A percentile compares a stretch with the other conserved stretches of the same genome.
phyloP scores from a whole-genome alignment of 2,113 vertebrate species.

The Gadus macrocephalus region DNA sequence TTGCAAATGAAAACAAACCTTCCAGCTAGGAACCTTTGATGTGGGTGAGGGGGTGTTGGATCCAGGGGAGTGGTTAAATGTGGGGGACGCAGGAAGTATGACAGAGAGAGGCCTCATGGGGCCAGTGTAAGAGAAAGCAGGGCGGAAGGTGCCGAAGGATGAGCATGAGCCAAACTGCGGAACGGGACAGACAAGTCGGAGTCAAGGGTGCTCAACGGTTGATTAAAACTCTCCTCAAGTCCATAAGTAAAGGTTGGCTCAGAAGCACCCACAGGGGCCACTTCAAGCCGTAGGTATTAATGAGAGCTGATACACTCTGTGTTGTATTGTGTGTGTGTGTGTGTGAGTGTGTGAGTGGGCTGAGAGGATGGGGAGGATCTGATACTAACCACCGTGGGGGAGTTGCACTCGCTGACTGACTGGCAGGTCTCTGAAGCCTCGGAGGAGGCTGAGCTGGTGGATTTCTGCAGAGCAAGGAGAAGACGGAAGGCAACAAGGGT shows the following conservation, averaged over 20 bases:
- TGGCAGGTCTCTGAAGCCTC: constrained; percentile 97
- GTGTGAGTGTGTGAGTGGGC: constrained; percentile 16
- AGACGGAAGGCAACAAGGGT: neutral
- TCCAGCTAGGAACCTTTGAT: constrained; percentile 80
- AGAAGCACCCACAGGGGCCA: constrained; percentile 6
- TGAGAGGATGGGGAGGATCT: constrained; percentile 22
- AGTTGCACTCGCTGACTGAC: constrained; percentile 97
- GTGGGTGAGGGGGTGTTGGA: constrained; percentile 76
- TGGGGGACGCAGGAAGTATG: constrained; percentile 76
- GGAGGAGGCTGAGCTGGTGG: constrained; percentile 95
- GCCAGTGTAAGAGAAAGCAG: constrained; percentile 77
- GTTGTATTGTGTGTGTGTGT: neutral
- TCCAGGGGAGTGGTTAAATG: constrained; percentile 77
- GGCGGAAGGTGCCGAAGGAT: constrained; percentile 78
- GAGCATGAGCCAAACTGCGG: constrained; percentile 79
- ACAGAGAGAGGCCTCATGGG: constrained; percentile 77
- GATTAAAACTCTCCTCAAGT: neutral
- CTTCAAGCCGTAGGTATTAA: constrained; percentile 36
- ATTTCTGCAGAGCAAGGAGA: constrained; percentile 79
- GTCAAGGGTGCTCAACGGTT: constrained; percentile 54
- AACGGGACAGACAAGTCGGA: constrained; percentile 70
- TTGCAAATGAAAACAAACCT: constrained; percentile 78
- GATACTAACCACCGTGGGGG: constrained; percentile 92
- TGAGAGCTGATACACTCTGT: constrained; percentile 21
- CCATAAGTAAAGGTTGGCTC: neutral